These are phyloP conservation scores for Orgyia antiqua DNA, from an alignment of 2,888 invertebrate genomes.

Conservation along the genomic window DNA sequence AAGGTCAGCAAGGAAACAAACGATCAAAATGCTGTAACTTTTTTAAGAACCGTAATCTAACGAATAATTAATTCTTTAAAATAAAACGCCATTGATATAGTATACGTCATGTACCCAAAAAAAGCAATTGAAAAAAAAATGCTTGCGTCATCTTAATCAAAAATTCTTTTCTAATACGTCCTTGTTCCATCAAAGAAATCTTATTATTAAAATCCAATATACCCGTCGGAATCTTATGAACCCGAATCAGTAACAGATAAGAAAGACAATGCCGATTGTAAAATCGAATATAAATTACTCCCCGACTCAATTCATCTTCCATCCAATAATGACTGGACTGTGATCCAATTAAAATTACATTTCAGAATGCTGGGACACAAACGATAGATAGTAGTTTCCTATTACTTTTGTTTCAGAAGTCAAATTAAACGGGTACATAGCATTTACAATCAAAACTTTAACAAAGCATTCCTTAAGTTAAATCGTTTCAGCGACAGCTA, in stretches of 20 bases:
- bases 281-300: conserved; percentile 24
- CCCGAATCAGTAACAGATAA: conserved; percentile 18
- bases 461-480: conserved; percentile 4
- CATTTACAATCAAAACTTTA: conserved; percentile 14
- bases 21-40: too few species aligned
- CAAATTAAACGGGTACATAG: conserved; percentile 21
- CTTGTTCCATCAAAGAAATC: conserved; percentile 11
- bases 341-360: conserved; percentile 39
- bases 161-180: too few species aligned
- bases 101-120: too few species aligned
- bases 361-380: conserved; percentile 36
- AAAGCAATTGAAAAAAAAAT: too few species aligned
- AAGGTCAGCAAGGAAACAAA: too few species aligned
- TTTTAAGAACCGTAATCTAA: too few species aligned
- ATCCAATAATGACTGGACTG: conserved; percentile 30
- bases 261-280: conserved; percentile 22
- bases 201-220: conserved; percentile 9
- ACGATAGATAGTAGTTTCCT: conserved; percentile 29
- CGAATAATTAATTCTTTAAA: too few species aligned
- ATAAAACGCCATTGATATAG: too few species aligned
- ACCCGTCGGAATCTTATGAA: conserved; percentile 6
- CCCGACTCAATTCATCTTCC: conserved; percentile 28
- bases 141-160: too few species aligned
- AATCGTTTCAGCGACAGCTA: conserved; percentile 8
- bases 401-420: conserved; percentile 19